These are phyloP conservation scores for Canis aureus DNA, from an alignment of 2,113 vertebrate species.

Conservation along the genomic window DNA sequence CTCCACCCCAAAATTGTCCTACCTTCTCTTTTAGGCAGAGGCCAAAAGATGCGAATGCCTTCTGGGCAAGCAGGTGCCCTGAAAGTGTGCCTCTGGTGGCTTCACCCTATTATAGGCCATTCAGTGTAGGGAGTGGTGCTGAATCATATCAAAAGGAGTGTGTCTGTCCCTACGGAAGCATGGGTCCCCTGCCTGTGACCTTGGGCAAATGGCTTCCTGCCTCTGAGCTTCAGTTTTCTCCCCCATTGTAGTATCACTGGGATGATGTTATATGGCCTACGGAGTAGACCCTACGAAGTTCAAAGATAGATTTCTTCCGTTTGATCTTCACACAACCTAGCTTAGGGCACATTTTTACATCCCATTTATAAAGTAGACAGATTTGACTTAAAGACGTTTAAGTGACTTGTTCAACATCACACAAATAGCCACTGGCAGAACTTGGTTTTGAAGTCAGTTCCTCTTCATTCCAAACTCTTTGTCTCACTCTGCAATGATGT, in stretches of 20 bases:
- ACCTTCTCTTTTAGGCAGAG: not conserved
- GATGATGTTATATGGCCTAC: not conserved
- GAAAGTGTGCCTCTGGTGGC: not conserved
- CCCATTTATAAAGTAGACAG: not conserved
- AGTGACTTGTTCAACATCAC: not conserved
- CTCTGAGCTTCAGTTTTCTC: not conserved
- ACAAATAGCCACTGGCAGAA: not conserved
- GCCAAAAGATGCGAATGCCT: not conserved
- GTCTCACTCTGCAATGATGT: not conserved
- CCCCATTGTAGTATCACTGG: no score
- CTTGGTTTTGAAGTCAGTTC: conserved; percentile 23
- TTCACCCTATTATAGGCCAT: not conserved
- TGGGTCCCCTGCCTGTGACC: not conserved
- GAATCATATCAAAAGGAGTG: not conserved
- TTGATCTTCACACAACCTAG: not conserved
- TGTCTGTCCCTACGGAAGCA: not conserved
- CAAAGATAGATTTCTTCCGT: not conserved
- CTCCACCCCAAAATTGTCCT: not conserved
- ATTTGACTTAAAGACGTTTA: conserved; percentile 36
- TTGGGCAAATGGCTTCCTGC: not conserved
- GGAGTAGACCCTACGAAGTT: not conserved
- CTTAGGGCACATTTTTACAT: not conserved
- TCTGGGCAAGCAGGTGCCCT: not conserved
- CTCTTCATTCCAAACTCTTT: not conserved
- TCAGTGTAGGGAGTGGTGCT: rapidly evolving